Evolutionary conservation across 2,797 vertebrate species (phyloP), one percentile per base, ranked within the genome.

Genomic region (Esox masquinongy): DNA sequence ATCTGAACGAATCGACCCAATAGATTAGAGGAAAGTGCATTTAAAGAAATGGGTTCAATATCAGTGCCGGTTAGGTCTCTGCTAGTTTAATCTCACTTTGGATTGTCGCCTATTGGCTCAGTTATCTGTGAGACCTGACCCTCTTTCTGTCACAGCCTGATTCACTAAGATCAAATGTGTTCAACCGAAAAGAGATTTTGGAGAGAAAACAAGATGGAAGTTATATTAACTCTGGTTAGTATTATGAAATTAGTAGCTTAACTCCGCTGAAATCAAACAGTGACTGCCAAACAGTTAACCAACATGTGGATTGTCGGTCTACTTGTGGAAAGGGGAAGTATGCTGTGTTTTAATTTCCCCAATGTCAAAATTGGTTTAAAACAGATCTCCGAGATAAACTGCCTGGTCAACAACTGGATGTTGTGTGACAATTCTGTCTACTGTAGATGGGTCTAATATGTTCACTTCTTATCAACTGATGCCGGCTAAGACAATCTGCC

Each of bases 1-100:
- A 34, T 39, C 19, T 68, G 36, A 68, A 56, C 67, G 70, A 73
- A 76, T 74, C 53, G 71, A 24, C 70, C 51, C 49, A 49, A 34
- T 19, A 68, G 64, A 31, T 2, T 61, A 24, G 11, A 66, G 12
- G 53, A 76, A 67, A 15, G 16, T 31, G 22, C 16, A 72, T 36
- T 51, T 61, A 71, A 75, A 50, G 49, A 22, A 72, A 6, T 36
- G 59, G 43, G 34, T 51, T 70, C 53, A 14, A 29, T 19, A 63
- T 17, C 61, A 26, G 22, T 26, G 14, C 26, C 61, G 1, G 61
- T 22, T 24, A 64, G 24, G 15, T 47, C 43, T 26, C 22, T 11
- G 16, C 16, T 59, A 64, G 26, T 64, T 64, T 31, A 11, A 64
- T 64, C 61, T 64, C 61, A 31, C 24, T 64, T 64, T 64, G 26